Percentiles rank a stretch among this genome's conserved stretches.
These are phyloP conservation scores for Chironex yamaguchii DNA, from an alignment of 30 jellyfish, hydroid and myxozoan genomes.

Conservation along the genomic window DNA sequence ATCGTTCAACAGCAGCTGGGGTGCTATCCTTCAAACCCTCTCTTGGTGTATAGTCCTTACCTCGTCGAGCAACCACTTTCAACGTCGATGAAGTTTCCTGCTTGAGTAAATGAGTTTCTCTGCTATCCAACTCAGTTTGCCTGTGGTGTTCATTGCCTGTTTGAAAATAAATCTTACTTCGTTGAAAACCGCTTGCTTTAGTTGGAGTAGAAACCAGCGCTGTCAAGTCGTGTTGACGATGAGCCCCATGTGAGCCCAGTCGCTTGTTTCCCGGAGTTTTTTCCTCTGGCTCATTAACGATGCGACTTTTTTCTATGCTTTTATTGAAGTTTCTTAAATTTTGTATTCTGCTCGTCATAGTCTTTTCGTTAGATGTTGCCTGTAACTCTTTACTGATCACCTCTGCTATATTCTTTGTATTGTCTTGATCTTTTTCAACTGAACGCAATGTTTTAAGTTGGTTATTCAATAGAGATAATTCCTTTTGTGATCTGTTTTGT, in stretches of 20 bases:
- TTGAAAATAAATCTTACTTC: neutral
- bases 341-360: neutral
- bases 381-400: neutral
- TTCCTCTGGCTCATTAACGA: neutral
- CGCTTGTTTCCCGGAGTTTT: neutral
- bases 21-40: too few relatives aligned
- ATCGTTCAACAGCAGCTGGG: too few relatives aligned
- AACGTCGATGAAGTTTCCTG: too few relatives aligned
- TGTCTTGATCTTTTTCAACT: neutral
- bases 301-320: neutral
- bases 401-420: neutral
- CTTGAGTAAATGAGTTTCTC: too few relatives aligned
- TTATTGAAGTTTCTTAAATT: neutral
- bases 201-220: neutral
- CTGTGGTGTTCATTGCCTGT: neutral
- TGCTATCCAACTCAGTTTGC: neutral
- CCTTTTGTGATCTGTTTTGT: slow-evolving; percentile 42
- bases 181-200: neutral
- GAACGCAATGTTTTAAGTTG: neutral
- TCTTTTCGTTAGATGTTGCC: neutral
- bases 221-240: neutral
- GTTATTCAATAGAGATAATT: neutral
- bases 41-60: too few relatives aligned
- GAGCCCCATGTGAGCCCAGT: neutral
- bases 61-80: too few relatives aligned